Percentiles rank a stretch among this genome's conserved stretches.
These are phyloP conservation scores for Geodia barretti DNA, from an alignment of 37 sponge, comb jelly and placozoan genomes.

Conservation along the genomic window DNA sequence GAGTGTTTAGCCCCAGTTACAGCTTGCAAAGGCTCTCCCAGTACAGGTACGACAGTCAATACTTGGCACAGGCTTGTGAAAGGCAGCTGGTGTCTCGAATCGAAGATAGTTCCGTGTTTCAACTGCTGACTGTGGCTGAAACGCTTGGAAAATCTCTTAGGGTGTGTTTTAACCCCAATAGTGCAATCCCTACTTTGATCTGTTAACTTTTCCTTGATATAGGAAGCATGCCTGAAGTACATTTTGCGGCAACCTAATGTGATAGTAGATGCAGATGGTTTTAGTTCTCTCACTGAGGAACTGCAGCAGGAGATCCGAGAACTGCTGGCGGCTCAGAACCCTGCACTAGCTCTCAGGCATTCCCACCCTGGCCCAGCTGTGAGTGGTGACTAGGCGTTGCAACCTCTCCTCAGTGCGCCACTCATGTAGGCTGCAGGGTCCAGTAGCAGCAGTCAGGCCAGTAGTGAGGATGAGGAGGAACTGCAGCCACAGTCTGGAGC, in stretches of 20 bases:
- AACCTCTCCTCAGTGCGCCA: not conserved
- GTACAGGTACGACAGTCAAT: slow-evolving; percentile 16
- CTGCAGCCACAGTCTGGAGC: not conserved
- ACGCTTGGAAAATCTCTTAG: too few relatives aligned
- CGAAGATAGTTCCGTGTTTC: slow-evolving; percentile 43
- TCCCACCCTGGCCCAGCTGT: not conserved
- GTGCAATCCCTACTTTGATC: not conserved
- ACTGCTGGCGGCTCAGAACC: slow-evolving; percentile 28
- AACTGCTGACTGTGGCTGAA: slow-evolving; percentile 59
- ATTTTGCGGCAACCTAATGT: slow-evolving; percentile 52
- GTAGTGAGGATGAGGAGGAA: not conserved
- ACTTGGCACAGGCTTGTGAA: slow-evolving; percentile 45
- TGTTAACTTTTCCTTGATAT: not conserved
- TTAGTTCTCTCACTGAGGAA: slow-evolving; percentile 27
- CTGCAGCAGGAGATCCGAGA: slow-evolving; percentile 42
- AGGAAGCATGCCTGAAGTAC: slow-evolving; percentile 51
- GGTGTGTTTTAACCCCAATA: slow-evolving; percentile 1
- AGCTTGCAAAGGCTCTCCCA: not conserved
- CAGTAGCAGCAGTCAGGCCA: not conserved
- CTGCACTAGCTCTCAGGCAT: slow-evolving; percentile 17
- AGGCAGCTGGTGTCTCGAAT: slow-evolving; percentile 33
- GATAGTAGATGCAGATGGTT: slow-evolving; percentile 49
- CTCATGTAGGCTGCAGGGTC: too few relatives aligned
- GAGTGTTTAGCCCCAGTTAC: not conserved
- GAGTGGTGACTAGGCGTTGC: not conserved